Evolutionary conservation across 53 echinoderm and acorn worm genomes (phyloP).

Genomic region (Stichopus horrens): DNA sequence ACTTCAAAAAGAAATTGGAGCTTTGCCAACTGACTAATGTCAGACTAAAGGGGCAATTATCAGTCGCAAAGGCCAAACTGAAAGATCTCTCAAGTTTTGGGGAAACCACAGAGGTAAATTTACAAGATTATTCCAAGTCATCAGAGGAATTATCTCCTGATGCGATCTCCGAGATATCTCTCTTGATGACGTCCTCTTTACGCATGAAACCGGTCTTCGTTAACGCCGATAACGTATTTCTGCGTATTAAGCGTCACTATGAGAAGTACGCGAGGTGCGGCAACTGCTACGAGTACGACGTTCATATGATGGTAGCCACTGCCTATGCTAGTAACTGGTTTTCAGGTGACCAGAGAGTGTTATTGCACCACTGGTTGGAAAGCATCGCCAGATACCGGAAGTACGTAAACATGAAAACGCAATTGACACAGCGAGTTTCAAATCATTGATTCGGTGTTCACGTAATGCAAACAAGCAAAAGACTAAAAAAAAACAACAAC

Average conservation of each 20-base stretch:
- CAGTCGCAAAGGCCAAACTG: conserved; percentile 60
- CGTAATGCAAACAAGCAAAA: too few relatives aligned
- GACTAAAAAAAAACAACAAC: too few relatives aligned
- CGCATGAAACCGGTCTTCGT: conserved; percentile 71
- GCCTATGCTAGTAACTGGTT: conserved; percentile 98
- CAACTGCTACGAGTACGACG: conserved; percentile 82
- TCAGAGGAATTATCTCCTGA: conserved; percentile 47
- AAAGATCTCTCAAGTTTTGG: conserved; percentile 42
- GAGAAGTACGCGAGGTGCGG: conserved; percentile 88
- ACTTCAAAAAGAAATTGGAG: conserved; percentile 72
- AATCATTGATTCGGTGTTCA: background rate
- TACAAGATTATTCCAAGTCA: background rate
- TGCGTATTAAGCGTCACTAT: conserved; percentile 80
- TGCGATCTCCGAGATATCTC: conserved; percentile 74
- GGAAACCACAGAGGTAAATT: background rate
- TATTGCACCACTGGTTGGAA: conserved; percentile 91
- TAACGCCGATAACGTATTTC: conserved; percentile 71
- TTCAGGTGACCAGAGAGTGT: conserved; percentile 79
- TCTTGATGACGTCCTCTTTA: conserved; percentile 78
- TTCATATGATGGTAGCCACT: conserved; percentile 93
- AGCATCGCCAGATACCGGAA: conserved; percentile 89
- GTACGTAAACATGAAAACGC: conserved; percentile 58
- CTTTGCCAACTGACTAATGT: conserved; percentile 65
- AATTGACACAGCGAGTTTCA: background rate
- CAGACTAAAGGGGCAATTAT: conserved; percentile 71